phyloP scores from a whole-genome alignment of 2,888 invertebrate genomes.

The Catocala fraxini region DNA sequence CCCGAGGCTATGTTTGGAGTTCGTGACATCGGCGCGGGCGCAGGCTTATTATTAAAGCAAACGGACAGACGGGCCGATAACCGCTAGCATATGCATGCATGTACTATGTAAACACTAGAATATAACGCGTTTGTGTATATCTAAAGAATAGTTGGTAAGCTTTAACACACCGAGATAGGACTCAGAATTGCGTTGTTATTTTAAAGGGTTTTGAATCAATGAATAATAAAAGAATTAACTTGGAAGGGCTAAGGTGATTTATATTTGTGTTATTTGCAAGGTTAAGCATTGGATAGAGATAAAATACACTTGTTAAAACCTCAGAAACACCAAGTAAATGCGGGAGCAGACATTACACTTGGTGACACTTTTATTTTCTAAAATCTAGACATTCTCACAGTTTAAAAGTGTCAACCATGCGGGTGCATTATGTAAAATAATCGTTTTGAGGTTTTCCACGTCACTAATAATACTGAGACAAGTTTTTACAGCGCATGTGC shows the following conservation, averaged over 20 bases:
- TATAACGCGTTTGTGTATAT: conserved; percentile 49
- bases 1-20: conserved; percentile 76
- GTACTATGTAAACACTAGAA: conserved; percentile 80
- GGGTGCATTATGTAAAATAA: conserved; percentile 77
- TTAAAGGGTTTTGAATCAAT: background rate
- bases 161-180: conserved; percentile 1
- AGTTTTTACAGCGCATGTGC: conserved; percentile 72
- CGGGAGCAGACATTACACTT: background rate
- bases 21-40: conserved; percentile 82
- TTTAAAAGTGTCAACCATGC: conserved; percentile 57
- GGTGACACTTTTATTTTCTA: conserved; percentile 11
- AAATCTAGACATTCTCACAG: conserved; percentile 36
- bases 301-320: background rate
- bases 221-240: too few species aligned
- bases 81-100: conserved; percentile 81
- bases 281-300: background rate
- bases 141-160: conserved; percentile 25
- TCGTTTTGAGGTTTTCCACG: conserved; percentile 77
- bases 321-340: background rate
- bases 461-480: conserved; percentile 66
- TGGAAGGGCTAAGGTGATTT: too few species aligned
- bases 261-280: too few species aligned
- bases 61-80: conserved; percentile 79
- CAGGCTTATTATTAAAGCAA: conserved; percentile 84
- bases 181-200: conserved; percentile 1